Percentiles rank a stretch among this genome's conserved stretches.
These are phyloP conservation scores for Scaptodrosophila latifasciaeformis DNA, from an alignment of 2,888 invertebrate species.

Conservation along the genomic window DNA sequence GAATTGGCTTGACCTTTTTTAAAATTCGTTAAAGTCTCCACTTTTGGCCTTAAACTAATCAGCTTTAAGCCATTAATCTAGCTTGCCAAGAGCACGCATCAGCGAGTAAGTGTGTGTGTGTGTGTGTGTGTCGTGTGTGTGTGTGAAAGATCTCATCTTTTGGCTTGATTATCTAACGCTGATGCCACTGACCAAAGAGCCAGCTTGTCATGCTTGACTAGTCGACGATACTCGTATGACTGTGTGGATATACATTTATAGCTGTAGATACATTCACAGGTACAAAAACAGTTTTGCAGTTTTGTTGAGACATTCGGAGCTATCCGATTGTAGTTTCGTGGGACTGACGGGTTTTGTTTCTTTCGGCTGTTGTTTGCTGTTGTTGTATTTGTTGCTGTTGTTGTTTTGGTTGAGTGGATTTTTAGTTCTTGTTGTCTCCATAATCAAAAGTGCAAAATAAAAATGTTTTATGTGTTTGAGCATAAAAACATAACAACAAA, in stretches of 20 bases:
- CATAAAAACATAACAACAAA: no score
- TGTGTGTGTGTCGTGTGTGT: no score
- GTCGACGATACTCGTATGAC: no score
- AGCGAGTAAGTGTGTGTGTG: no score
- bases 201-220: conserved; percentile 43
- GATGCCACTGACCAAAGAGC: conserved; percentile 12
- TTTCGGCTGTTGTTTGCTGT: background rate
- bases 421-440: conserved; percentile 40
- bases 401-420: conserved; percentile 38
- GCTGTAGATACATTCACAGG: no score
- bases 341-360: conserved; percentile 20
- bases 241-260: no score
- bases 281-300: conserved; percentile 42
- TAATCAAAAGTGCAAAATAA: conserved; percentile 36
- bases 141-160: no score
- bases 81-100: no score
- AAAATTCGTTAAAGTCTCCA: background rate
- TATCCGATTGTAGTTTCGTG: conserved; percentile 58
- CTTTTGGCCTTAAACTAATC: conserved; percentile 63
- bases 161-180: conserved; percentile 60
- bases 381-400: background rate
- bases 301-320: conserved; percentile 27
- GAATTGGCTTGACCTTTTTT: conserved; percentile 20
- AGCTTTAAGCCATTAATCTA: conserved; percentile 67
- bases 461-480: no score